These are phyloP conservation scores for Drosophila yakuba DNA, from an alignment of 1,140 invertebrate species.

Conservation along the genomic window DNA sequence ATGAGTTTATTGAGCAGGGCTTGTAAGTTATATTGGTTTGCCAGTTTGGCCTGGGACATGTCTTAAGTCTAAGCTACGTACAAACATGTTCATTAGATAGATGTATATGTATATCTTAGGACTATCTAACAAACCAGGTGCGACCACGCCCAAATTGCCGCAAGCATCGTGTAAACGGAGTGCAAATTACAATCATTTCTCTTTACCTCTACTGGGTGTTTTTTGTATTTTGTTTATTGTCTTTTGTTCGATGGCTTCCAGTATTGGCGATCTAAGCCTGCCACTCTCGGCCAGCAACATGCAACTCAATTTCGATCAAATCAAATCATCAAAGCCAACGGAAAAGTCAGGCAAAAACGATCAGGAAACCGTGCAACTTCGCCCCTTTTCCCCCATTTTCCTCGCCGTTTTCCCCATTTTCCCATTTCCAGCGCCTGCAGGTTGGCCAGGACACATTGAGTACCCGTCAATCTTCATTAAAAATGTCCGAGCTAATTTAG, in stretches of 20 bases:
- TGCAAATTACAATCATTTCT: slow-evolving; percentile 74
- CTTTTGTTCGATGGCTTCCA: slow-evolving; percentile 43
- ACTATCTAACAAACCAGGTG: slow-evolving; percentile 57
- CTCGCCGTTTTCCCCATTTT: not conserved
- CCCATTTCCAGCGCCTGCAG: slow-evolving; percentile 14
- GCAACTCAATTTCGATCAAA: slow-evolving; percentile 62
- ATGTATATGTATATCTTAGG: slow-evolving; percentile 36
- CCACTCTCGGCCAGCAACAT: slow-evolving; percentile 56
- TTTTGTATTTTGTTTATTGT: slow-evolving; percentile 22
- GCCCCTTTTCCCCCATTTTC: slow-evolving; percentile 10
- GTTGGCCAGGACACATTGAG: slow-evolving; percentile 34
- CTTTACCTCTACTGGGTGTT: slow-evolving; percentile 29
- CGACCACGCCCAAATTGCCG: slow-evolving; percentile 52
- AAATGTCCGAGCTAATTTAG: slow-evolving; percentile 25
- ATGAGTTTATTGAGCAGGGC: slow-evolving; percentile 1
- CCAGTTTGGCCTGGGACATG: not conserved
- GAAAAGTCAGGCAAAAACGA: slow-evolving; percentile 47
- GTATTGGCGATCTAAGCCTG: slow-evolving; percentile 39
- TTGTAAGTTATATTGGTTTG: slow-evolving; percentile 1
- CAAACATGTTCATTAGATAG: slow-evolving; percentile 41
- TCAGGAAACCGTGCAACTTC: slow-evolving; percentile 53
- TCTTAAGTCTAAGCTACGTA: slow-evolving; percentile 43
- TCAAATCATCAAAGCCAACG: slow-evolving; percentile 53
- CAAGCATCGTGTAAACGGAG: slow-evolving; percentile 63
- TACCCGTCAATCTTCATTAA: slow-evolving; percentile 61